Evolutionary conservation across 2,888 invertebrate species (phyloP).

Genomic region (Drosophila acutilabella): DNA sequence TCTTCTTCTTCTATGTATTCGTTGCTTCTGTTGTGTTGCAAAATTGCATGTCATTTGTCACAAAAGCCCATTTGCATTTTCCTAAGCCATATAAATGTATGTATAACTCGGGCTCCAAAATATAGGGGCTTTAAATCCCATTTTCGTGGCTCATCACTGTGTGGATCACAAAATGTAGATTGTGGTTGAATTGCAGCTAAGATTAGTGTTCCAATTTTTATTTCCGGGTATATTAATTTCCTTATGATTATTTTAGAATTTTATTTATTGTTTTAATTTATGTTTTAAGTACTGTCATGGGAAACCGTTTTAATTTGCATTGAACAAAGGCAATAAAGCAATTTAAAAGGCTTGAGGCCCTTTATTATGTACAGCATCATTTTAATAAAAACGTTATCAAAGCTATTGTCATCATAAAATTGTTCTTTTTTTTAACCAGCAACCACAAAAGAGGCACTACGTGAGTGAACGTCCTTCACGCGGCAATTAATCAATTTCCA

Average conservation of each 20-base stretch:
- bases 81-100: slow-evolving; percentile 79
- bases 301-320: no score
- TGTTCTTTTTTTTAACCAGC: slow-evolving; percentile 23
- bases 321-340: slow-evolving; percentile 4
- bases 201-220: slow-evolving; percentile 7
- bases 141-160: slow-evolving; percentile 19
- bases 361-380: no score
- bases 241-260: no score
- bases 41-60: slow-evolving; percentile 81
- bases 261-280: no score
- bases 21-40: slow-evolving; percentile 43
- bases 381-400: no score
- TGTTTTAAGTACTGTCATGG: no score
- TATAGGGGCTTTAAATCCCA: slow-evolving; percentile 9
- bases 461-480: slow-evolving; percentile 47
- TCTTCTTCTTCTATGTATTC: slow-evolving; percentile 41
- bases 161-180: slow-evolving; percentile 16
- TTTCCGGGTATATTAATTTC: background rate
- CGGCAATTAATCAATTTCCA: slow-evolving; percentile 76
- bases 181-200: background rate
- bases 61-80: slow-evolving; percentile 69
- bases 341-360: no score
- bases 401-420: background rate
- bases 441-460: slow-evolving; percentile 38
- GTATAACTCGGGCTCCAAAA: slow-evolving; percentile 39